A percentile compares a stretch with the other conserved stretches of the same genome.
Evolutionary conservation across 2,888 invertebrate genomes (phyloP).

Genomic region (Mactromeris polynyma): DNA sequence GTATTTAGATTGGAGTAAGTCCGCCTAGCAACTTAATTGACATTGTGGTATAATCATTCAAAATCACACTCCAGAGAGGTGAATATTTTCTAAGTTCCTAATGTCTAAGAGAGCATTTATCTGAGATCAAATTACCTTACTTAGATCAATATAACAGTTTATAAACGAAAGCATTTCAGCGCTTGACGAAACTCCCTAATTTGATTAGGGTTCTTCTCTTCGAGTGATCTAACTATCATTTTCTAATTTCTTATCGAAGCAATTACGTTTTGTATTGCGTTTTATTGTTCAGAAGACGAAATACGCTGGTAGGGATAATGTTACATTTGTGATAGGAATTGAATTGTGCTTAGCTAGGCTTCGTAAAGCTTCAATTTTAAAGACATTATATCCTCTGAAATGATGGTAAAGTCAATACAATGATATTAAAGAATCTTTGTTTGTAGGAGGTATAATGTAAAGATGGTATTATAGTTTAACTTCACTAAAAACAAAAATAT

Average conservation of each 20-base stretch:
- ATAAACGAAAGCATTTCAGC: background rate
- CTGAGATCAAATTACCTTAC: background rate
- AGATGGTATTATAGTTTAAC: too few species aligned
- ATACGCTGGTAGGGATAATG: background rate
- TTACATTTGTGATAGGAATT: background rate
- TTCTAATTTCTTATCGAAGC: background rate
- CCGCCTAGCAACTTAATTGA: slow-evolving; percentile 9
- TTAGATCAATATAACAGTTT: slow-evolving; percentile 12
- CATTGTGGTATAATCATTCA: slow-evolving; percentile 3
- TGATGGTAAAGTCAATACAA: too few species aligned
- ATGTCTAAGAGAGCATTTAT: background rate
- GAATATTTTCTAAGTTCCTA: background rate
- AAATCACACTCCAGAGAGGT: slow-evolving; percentile 3
- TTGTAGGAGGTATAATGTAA: too few species aligned
- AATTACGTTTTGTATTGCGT: background rate
- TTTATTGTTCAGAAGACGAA: background rate
- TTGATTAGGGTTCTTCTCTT: background rate
- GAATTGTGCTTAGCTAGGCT: background rate
- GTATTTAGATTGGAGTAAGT: slow-evolving; percentile 3
- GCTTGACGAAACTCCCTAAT: background rate
- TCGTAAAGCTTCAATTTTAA: background rate
- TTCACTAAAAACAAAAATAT: too few species aligned
- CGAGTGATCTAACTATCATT: background rate
- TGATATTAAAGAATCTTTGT: too few species aligned
- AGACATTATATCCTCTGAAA: background rate